Evolutionary conservation across 2,113 vertebrate genomes (phyloP), one percentile per base, ranked within the genome.

Genomic region (Ciconia maguari): DNA sequence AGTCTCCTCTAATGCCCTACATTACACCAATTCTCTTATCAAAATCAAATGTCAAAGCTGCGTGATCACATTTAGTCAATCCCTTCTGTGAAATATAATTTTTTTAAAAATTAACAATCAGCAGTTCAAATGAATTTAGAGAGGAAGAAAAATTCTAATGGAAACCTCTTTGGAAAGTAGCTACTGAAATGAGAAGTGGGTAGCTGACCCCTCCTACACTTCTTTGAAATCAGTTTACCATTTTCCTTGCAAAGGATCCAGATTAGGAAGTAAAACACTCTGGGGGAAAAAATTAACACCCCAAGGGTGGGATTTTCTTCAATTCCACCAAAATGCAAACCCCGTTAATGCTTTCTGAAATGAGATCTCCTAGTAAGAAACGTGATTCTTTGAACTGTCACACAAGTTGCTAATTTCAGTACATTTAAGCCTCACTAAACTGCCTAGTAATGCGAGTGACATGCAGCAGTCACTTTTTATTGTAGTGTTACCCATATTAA

Each of bases 361-460:
- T 71, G 21, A 74, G 62, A 92, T 58, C n/a, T 69, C 74, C 55
- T 44, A 54, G 62, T 54, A 80, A 96, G 76, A 87, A 94, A 64
- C 27, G 6, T 0, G 2, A 32, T 54, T 95, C 81, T 95, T 88
- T 66, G 89, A 97, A 92, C 78, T 76, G 93, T 85, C 89, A 96
- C 81, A 71, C 2, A 34, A 96, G 93, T 90, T 97, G 86, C 91
- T 97, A 91, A 97, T 97, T 92, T 97, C 87, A 95, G 86, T 79
- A 90, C 64, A 91, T 95, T 96, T 97, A 91, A 65, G 84, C 69
- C 78, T 97, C 93, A 92, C 95, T 96, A 96, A 94, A 70, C 87
- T 80, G 90, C 83, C 84, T 94, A 96, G 95, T 88, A 97, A 93
- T 21, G 36, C 49, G 42, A 94, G 72, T 94, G 85, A 97, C 92